Evolutionary conservation across 2,888 invertebrate species (phyloP).

Genomic region (Chloromyia formosa): DNA sequence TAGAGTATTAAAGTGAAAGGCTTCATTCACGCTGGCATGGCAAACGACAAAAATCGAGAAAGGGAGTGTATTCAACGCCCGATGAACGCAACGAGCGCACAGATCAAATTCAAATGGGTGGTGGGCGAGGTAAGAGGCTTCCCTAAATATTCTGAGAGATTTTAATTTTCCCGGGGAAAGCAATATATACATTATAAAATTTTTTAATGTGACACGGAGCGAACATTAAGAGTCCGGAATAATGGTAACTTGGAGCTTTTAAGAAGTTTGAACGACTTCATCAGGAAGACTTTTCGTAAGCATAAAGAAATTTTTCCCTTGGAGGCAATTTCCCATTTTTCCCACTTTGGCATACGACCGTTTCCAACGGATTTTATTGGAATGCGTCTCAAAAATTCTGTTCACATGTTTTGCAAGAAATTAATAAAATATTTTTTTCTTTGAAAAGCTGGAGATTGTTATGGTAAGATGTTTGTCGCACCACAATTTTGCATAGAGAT

Average conservation of each 20-base stretch:
- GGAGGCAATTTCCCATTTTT: constrained; percentile 44
- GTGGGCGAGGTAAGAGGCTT: background rate
- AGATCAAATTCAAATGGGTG: background rate
- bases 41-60: too few relatives aligned
- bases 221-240: constrained; percentile 44
- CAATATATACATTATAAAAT: constrained; percentile 46
- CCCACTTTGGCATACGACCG: background rate
- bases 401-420: background rate
- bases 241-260: constrained; percentile 33
- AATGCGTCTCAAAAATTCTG: background rate
- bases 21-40: too few relatives aligned
- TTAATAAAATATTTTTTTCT: constrained; percentile 20
- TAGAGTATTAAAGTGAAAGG: too few relatives aligned
- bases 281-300: constrained; percentile 39
- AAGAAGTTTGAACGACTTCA: constrained; percentile 42
- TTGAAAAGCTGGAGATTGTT: too few relatives aligned
- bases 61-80: too few relatives aligned
- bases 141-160: constrained; percentile 44
- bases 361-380: background rate
- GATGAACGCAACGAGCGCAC: too few relatives aligned
- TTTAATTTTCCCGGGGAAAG: constrained; percentile 48
- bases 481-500: too few relatives aligned
- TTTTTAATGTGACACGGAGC: constrained; percentile 47
- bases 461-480: too few relatives aligned
- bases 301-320: constrained; percentile 45